phyloP scores from a whole-genome alignment of 30 jellyfish, hydroid and myxozoan species.

The Sanderia malayensis region DNA sequence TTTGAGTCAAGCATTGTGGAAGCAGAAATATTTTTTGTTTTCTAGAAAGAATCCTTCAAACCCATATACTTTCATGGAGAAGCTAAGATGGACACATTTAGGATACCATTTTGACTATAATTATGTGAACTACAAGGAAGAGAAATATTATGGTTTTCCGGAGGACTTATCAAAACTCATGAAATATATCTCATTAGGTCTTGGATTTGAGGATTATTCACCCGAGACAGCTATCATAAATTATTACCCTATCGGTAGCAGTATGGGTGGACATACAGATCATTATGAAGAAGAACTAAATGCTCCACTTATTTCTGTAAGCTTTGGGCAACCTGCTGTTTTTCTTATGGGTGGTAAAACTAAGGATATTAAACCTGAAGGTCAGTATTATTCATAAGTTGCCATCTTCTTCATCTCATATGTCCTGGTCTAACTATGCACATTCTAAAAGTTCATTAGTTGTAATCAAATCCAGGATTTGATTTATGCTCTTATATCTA shows the following conservation, averaged over 20 bases:
- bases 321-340: slow-evolving; percentile 95
- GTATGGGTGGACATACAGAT: slow-evolving; percentile 99
- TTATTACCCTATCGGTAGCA: slow-evolving; percentile 90
- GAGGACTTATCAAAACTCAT: slow-evolving; percentile 68
- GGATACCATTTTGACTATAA: slow-evolving; percentile 98
- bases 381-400: slow-evolving; percentile 29
- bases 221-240: slow-evolving; percentile 95
- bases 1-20: no score
- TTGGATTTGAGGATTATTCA: slow-evolving; percentile 58
- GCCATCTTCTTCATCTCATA: background rate
- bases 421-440: background rate
- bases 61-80: slow-evolving; percentile 58
- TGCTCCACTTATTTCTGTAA: slow-evolving; percentile 83
- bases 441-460: background rate
- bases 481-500: background rate
- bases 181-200: slow-evolving; percentile 54
- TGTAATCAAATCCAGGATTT: background rate
- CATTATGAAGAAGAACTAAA: slow-evolving; percentile 93
- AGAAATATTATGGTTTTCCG: slow-evolving; percentile 93
- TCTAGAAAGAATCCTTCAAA: slow-evolving; percentile 18
- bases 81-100: slow-evolving; percentile 89
- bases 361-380: slow-evolving; percentile 84
- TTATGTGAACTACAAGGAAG: slow-evolving; percentile 80
- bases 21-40: background rate
- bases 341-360: slow-evolving; percentile 89